phyloP scores from a whole-genome alignment of 2,888 invertebrate genomes.

The Tigriopus californicus region DNA sequence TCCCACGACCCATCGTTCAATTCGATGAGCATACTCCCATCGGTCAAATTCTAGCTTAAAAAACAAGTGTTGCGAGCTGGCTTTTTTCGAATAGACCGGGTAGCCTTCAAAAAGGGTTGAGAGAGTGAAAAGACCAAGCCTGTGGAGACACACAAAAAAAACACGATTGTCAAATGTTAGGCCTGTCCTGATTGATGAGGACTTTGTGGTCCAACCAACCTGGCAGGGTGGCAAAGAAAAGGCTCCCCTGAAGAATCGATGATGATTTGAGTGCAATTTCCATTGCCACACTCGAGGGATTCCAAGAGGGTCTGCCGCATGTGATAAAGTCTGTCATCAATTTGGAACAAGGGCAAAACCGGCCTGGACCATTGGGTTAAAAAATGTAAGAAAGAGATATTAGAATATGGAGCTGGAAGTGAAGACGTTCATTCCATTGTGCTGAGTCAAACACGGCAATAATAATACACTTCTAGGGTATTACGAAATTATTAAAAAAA shows the following conservation, averaged over 20 bases:
- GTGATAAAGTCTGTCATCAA: neutral
- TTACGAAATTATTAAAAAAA: too few species aligned
- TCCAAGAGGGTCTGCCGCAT: constrained; percentile 3
- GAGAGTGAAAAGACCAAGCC: constrained; percentile 4
- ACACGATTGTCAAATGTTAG: neutral
- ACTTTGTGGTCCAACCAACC: neutral
- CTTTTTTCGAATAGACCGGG: constrained; percentile 5
- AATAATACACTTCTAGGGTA: too few species aligned
- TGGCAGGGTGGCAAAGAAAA: neutral
- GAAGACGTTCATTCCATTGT: too few species aligned
- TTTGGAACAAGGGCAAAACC: neutral
- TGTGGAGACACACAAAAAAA: neutral
- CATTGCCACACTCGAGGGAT: neutral
- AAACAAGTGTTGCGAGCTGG: neutral
- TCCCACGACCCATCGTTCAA: constrained; percentile 11
- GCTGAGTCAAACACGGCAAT: too few species aligned
- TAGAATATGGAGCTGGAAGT: too few species aligned
- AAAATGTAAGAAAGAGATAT: too few species aligned
- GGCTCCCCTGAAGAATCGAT: neutral
- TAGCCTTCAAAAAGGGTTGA: constrained; percentile 1
- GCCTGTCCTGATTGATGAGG: too few species aligned
- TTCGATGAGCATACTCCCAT: constrained; percentile 5
- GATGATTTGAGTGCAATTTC: constrained; percentile 7
- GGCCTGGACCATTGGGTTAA: too few species aligned
- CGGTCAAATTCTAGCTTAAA: constrained; percentile 6